Evolutionary conservation across 1,140 invertebrate genomes (phyloP).

Genomic region (Tetragonula clypearis): DNA sequence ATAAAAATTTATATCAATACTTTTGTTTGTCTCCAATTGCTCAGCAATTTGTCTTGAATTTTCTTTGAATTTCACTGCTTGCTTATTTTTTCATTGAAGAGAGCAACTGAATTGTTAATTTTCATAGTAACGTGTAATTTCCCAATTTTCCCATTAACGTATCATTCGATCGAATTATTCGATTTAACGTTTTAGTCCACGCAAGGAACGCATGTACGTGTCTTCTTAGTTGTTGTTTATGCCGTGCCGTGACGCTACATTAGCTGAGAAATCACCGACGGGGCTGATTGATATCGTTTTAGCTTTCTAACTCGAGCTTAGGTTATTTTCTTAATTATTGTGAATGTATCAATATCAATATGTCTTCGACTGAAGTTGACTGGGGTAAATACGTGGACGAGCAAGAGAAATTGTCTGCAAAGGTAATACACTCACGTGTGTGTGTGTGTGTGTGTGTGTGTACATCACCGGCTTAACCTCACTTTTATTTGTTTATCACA

Average conservation of each 20-base stretch:
- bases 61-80: too few relatives aligned
- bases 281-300: background rate
- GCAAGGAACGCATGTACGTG: background rate
- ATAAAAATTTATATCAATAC: background rate
- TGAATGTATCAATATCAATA: slow-evolving; percentile 41
- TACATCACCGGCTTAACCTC: slow-evolving; percentile 54
- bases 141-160: background rate
- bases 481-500: slow-evolving; percentile 30
- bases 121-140: too few relatives aligned
- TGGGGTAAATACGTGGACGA: slow-evolving; percentile 80
- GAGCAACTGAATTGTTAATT: too few relatives aligned
- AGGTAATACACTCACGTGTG: slow-evolving; percentile 64
- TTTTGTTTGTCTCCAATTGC: background rate
- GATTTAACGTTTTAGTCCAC: background rate
- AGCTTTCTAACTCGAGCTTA: background rate
- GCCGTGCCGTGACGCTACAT: background rate
- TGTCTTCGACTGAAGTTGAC: slow-evolving; percentile 70
- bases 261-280: background rate
- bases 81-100: too few relatives aligned
- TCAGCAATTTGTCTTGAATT: too few relatives aligned
- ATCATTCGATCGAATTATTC: background rate
- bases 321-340: background rate
- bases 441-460: too few relatives aligned
- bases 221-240: slow-evolving; percentile 19
- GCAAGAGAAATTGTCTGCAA: slow-evolving; percentile 78